Percentiles rank a stretch among this genome's conserved stretches.
phyloP scores from a whole-genome alignment of 2,113 vertebrate species.

The Pristiophorus japonicus region DNA sequence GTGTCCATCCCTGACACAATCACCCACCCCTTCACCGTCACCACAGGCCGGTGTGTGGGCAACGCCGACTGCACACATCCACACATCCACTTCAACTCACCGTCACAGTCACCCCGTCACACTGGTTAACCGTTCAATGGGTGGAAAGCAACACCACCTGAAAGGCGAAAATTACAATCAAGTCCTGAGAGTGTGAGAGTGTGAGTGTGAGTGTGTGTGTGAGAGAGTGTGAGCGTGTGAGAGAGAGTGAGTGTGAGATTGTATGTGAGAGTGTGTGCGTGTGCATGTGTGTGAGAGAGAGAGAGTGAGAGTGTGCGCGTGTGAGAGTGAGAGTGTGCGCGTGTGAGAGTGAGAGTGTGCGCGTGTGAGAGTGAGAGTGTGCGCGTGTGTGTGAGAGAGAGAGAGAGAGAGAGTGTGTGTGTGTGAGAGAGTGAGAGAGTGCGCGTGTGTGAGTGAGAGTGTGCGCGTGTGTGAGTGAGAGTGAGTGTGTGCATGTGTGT shows the following conservation, averaged over 20 bases:
- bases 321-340: no score
- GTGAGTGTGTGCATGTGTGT: no score
- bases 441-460: no score
- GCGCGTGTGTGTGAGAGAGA: neutral
- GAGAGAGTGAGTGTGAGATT: no score
- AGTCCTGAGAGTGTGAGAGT: neutral
- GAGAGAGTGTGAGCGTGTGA: no score
- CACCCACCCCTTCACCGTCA: neutral
- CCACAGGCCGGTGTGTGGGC: neutral
- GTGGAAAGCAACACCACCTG: conserved; percentile 38
- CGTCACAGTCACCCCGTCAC: conserved; percentile 39
- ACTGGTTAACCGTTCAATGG: conserved; percentile 40
- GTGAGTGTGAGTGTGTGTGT: no score
- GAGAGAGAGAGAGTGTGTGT: neutral
- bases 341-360: no score
- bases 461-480: no score
- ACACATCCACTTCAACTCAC: conserved; percentile 30
- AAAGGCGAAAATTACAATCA: conserved; percentile 39
- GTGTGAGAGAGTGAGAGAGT: neutral
- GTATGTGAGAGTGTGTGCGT: no score
- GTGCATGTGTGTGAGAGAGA: no score
- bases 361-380: no score
- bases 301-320: no score
- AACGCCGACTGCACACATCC: neutral
- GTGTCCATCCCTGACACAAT: neutral